Evolutionary conservation across 2,888 invertebrate species (phyloP).

Genomic region (Drosophila differens): DNA sequence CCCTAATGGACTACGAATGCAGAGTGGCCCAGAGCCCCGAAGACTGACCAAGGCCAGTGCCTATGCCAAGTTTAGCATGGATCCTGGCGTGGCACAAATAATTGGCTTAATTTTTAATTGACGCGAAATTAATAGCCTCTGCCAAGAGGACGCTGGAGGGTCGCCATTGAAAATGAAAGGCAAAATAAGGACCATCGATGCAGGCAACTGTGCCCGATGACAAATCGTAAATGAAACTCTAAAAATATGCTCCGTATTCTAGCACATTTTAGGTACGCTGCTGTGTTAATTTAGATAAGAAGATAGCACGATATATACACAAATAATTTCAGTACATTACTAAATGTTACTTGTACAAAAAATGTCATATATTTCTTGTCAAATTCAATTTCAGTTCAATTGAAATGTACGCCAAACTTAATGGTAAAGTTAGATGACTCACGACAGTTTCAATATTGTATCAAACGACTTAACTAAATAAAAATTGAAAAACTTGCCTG

Average conservation of each 20-base stretch:
- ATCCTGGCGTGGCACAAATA: slow-evolving; percentile 69
- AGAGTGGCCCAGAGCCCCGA: slow-evolving; percentile 20
- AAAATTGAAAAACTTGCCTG: slow-evolving; percentile 74
- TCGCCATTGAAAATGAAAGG: slow-evolving; percentile 44
- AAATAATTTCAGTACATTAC: not conserved
- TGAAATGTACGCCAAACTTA: slow-evolving; percentile 26
- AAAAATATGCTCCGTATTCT: slow-evolving; percentile 19
- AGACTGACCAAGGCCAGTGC: slow-evolving; percentile 42
- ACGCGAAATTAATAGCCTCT: slow-evolving; percentile 79
- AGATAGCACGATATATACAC: not conserved
- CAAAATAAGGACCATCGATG: slow-evolving; percentile 27
- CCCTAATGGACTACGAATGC: slow-evolving; percentile 77
- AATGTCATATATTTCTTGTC: not conserved
- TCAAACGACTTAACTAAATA: slow-evolving; percentile 40
- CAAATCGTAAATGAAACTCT: slow-evolving; percentile 55
- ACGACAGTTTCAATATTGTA: slow-evolving; percentile 20
- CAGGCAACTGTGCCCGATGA: slow-evolving; percentile 40
- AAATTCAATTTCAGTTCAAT: slow-evolving; percentile 42
- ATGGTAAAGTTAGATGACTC: slow-evolving; percentile 29
- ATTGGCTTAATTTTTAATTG: slow-evolving; percentile 82
- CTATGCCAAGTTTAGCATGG: slow-evolving; percentile 41
- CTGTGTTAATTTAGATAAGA: not conserved
- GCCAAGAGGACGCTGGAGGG: slow-evolving; percentile 35
- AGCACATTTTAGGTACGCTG: slow-evolving; percentile 6
- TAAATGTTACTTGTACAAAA: not conserved